Conservation (phyloP, 2,797 vertebrate species). For the Sebastes steindachneri region DNA sequence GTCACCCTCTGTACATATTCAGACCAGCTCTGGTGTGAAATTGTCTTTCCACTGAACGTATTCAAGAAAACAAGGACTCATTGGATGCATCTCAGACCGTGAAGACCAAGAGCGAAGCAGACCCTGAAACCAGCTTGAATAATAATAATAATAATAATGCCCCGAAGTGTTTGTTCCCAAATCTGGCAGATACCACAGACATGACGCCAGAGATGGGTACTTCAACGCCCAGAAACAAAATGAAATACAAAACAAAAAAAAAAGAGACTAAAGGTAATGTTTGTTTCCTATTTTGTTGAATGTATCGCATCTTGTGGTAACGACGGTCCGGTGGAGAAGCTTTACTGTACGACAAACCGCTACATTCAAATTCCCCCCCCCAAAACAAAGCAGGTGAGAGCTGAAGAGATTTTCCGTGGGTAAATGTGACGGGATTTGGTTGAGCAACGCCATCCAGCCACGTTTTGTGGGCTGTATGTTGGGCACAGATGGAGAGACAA, state of each 20-base stretch:
- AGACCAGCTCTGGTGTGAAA: constrained; percentile 60
- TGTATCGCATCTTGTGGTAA: constrained; percentile 36
- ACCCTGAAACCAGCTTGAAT: constrained; percentile 79
- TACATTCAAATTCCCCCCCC: constrained; percentile 72
- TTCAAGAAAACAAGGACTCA: constrained; percentile 66
- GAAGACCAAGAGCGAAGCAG: constrained; percentile 60
- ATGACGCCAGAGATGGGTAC: constrained; percentile 58
- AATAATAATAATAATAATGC: constrained; percentile 82
- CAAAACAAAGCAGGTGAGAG: constrained; percentile 59
- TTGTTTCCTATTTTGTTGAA: constrained; percentile 61
- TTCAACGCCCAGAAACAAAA: constrained; percentile 47
- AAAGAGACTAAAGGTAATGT: constrained; percentile 42
- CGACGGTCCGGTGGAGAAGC: constrained; percentile 61
- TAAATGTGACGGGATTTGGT: constrained; percentile 67
- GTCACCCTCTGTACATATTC: constrained; percentile 59
- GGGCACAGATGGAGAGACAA: constrained; percentile 61
- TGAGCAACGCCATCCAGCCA: constrained; percentile 57
- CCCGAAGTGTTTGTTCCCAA: constrained; percentile 75
- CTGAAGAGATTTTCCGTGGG: constrained; percentile 50
- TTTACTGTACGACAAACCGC: constrained; percentile 64
- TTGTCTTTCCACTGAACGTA: constrained; percentile 55
- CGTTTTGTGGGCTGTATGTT: constrained; percentile 44
- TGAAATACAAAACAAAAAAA: constrained; percentile 29
- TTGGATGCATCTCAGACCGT: constrained; percentile 61
- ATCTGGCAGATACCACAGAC: constrained; percentile 71